These are phyloP conservation scores for Serrognathus titanus DNA, from an alignment of 2,888 invertebrate genomes.

Conservation along the genomic window DNA sequence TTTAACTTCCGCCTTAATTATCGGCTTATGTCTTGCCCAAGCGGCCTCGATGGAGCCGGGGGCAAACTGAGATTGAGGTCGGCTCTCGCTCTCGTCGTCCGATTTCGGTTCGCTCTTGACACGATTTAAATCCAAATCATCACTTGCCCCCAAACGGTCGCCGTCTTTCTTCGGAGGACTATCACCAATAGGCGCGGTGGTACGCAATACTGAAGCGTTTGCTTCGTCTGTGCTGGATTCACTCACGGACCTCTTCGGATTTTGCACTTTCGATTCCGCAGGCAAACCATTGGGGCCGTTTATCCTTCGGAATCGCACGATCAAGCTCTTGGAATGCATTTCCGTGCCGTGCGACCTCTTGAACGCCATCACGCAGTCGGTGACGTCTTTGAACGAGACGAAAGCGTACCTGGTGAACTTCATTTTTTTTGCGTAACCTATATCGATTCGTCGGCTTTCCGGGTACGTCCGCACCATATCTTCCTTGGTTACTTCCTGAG, in stretches of 20 bases:
- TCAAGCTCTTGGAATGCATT: constrained; percentile 61
- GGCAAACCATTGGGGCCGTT: constrained; percentile 59
- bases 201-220: too few relatives aligned
- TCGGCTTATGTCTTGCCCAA: constrained; percentile 10
- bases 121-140: background rate
- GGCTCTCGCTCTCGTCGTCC: constrained; percentile 1
- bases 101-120: constrained; percentile 12
- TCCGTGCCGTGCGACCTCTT: constrained; percentile 56
- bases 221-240: too few relatives aligned
- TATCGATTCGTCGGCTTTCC: constrained; percentile 59
- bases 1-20: constrained; percentile 8
- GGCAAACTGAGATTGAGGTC: constrained; percentile 6
- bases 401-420: constrained; percentile 67
- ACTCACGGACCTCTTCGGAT: constrained; percentile 17
- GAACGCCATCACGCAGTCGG: constrained; percentile 61
- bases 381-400: constrained; percentile 58
- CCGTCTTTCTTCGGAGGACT: background rate
- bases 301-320: constrained; percentile 61
- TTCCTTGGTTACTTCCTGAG: constrained; percentile 60
- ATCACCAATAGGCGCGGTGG: background rate
- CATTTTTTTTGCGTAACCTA: constrained; percentile 66
- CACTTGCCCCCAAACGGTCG: too few relatives aligned
- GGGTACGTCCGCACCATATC: constrained; percentile 61
- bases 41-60: constrained; percentile 9
- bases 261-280: constrained; percentile 50